Base-by-base conservation (phyloP, 30 jellyfish, hydroid and myxozoan species). In the Calvadosia cruxmelitensis region DNA sequence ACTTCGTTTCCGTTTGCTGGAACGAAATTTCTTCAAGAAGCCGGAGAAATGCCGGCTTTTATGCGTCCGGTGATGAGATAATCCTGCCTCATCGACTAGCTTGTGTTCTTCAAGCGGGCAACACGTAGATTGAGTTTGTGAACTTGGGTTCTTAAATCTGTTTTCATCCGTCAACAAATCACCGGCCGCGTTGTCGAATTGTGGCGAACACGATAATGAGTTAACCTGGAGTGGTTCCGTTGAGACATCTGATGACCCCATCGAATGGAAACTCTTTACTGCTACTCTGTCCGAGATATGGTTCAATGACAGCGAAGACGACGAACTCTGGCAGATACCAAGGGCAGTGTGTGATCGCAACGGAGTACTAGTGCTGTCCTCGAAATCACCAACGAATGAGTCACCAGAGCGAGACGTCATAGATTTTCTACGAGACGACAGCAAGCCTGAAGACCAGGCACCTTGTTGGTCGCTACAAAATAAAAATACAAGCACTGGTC, bases 371-470 rank as follows among this genome's bases (percentile, higher is more conserved):
- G 80, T 64, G 0, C 84, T 78, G 7, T 81, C 82, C 34, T 71
- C 20, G 31, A 63, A 78, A 32, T 52, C 95, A 50, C 85, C 92
- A 1, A 53, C 80, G 49, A 75, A 77, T 0, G 95, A 84, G 1
- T 84, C 95, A n/a, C 95, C 95, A 42, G 92, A 84, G 27, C 71
- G 85, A 33, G 92, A 76, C 66, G 95, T 84, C 95, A 84, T 84
- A 0, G 95, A 84, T 53, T 84, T 84, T 70, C 95, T 84, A 36
- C 95, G 74, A 33, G 73, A 66, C 31, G 95, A 84, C 31, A 84
- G 71, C 67, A 69, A 80, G n/a, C 95, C 95, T 27, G 95, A 76
- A 50, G 85, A 67, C 49, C 66, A 82, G 70, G 69, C 34, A 52
- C 73, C 73, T 0, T 84, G 86, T 20, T 78, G 63, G 75, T 78